Percentiles rank a stretch among this genome's conserved stretches.
phyloP scores from a whole-genome alignment of 30 jellyfish, hydroid and myxozoan species.

The Aurelia aurita region DNA sequence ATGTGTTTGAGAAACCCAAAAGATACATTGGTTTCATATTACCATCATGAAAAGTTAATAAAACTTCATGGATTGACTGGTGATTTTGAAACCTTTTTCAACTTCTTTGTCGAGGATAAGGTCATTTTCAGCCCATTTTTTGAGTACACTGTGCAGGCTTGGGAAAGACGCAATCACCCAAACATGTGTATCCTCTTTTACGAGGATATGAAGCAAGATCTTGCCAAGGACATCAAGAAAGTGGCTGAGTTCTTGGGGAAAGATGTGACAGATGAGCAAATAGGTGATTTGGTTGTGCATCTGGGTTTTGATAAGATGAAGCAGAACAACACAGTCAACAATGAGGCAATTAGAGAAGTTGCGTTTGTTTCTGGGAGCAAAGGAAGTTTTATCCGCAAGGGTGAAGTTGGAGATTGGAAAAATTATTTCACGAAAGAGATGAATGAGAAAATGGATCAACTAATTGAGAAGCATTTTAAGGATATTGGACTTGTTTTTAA shows the following conservation, averaged over 20 bases:
- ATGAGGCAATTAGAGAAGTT: constrained; percentile 27
- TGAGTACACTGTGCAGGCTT: constrained; percentile 31
- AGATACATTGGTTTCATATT: constrained; percentile 45
- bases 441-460: constrained; percentile 39
- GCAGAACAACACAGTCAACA: constrained; percentile 14
- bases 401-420: constrained; percentile 70
- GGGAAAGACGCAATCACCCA: constrained; percentile 47
- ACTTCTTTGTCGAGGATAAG: constrained; percentile 13
- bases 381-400: constrained; percentile 48
- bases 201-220: constrained; percentile 53
- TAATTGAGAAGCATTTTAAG: background rate
- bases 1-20: constrained; percentile 61
- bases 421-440: constrained; percentile 52
- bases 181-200: constrained; percentile 30
- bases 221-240: constrained; percentile 14
- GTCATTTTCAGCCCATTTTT: constrained; percentile 15
- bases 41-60: constrained; percentile 40
- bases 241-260: constrained; percentile 39
- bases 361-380: constrained; percentile 44
- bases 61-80: constrained; percentile 16
- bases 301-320: constrained; percentile 40
- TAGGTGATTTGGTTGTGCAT: constrained; percentile 5
- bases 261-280: constrained; percentile 39
- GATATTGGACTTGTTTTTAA: constrained; percentile 13
- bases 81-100: constrained; percentile 11